phyloP scores from a whole-genome alignment of 2,113 vertebrate species.

The Phyllostomus hastatus region DNA sequence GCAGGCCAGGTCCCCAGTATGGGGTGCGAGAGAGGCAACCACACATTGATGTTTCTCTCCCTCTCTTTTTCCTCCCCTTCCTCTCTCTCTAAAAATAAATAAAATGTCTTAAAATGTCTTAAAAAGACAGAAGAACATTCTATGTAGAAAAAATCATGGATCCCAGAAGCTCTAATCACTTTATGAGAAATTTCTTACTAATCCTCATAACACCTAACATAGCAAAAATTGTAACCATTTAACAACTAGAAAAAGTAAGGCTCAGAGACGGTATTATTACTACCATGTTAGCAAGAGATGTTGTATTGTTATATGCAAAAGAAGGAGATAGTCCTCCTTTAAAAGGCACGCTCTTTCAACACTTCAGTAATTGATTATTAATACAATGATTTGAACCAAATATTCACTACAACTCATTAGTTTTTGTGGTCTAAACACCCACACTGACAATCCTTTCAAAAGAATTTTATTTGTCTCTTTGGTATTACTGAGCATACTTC shows the following conservation, averaged over 20 bases:
- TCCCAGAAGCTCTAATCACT: not conserved
- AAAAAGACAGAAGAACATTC: not conserved
- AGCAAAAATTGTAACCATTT: not conserved
- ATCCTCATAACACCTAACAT: not conserved
- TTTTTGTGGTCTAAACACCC: not conserved
- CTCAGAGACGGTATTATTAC: not conserved
- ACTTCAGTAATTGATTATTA: not conserved
- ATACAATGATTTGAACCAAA: not conserved
- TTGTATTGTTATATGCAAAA: not conserved
- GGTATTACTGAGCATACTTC: not conserved
- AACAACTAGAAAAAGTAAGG: not conserved
- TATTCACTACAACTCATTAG: not conserved
- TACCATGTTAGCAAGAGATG: not conserved
- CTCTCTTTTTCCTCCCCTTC: too few relatives aligned
- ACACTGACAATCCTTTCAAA: not conserved
- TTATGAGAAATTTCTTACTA: not conserved
- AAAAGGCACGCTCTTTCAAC: not conserved
- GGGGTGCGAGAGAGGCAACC: too few relatives aligned
- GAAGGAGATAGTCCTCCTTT: not conserved
- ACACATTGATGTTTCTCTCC: too few relatives aligned
- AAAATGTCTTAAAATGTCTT: too few relatives aligned
- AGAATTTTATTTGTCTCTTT: constrained; percentile 30
- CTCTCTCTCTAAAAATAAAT: too few relatives aligned
- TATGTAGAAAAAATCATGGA: not conserved
- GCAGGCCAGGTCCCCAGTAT: too few relatives aligned